Evolutionary conservation across 2,888 invertebrate species (phyloP), one percentile per base, ranked within the genome.

Genomic region (Hartigia nigra): DNA sequence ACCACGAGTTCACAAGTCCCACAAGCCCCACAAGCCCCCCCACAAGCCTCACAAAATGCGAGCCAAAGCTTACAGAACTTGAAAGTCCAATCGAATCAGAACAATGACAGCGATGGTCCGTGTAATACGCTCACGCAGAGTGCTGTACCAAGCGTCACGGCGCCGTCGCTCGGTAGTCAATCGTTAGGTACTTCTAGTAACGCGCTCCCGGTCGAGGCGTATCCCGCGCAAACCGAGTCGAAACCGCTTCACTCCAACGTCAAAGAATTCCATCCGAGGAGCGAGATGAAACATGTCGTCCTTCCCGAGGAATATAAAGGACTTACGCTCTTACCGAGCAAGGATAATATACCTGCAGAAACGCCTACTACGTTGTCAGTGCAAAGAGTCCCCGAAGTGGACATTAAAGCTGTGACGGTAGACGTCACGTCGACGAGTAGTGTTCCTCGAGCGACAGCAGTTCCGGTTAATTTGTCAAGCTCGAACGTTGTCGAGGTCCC

Each of bases 281-380:
- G 79, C 77, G 89, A 90, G 76, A 80, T 79, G 37, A 90, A 88
- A 81, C 12, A 34, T 74, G 82, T 82, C 75, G 82, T 83, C 76
- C 70, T 84, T 31, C 31, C 79, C 37, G 87, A 88, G 72, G 86
- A 87, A 80, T 80, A 83, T 74, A 80, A 84, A 76, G 78, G 76
- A 32, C 69, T 79, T 74, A 76, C 82, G 37, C 76, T 84, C 55
- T 80, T 84, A 74, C 81, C 86, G 79, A 89, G 83, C 80, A 85
- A 86, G 84, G 84, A 87, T 83, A 84, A 85, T 82, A 82, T 84
- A 83, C 82, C 86, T 81, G 78, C 93, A 90, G 92, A 93, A 89
- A 87, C 91, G 35, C 34, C 80, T 39, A 80, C 80, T 39, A 80
- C 83, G n/a, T 35, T 75, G 69, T 35, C 79, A 23, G 31, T 12